phyloP scores from a whole-genome alignment of 1,140 invertebrate species.

The Diorhabda elongata region DNA sequence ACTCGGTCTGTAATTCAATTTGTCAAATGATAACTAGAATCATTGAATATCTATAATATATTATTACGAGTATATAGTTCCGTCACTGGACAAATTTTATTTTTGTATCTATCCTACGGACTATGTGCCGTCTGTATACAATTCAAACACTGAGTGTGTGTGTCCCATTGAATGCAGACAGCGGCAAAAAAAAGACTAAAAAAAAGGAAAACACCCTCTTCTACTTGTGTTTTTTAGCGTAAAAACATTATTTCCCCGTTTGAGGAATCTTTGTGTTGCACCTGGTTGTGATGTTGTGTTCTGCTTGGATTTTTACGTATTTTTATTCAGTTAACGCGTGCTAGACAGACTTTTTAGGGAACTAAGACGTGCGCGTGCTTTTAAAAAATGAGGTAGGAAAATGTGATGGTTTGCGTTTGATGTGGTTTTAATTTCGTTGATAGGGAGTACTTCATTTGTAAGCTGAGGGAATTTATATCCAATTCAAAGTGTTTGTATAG shows the following conservation, averaged over 20 bases:
- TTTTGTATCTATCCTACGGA: constrained; percentile 5
- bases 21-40: too few relatives aligned
- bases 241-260: constrained; percentile 20
- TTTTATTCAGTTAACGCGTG: constrained; percentile 11
- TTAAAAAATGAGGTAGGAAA: constrained; percentile 13
- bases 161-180: constrained; percentile 11
- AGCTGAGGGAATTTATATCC: too few relatives aligned
- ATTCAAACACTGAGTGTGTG: constrained; percentile 15
- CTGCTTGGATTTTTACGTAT: constrained; percentile 17
- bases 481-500: too few relatives aligned
- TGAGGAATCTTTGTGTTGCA: constrained; percentile 19
- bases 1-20: too few relatives aligned
- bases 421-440: background rate
- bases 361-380: constrained; percentile 9
- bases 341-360: constrained; percentile 14
- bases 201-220: constrained; percentile 18
- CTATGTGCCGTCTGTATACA: constrained; percentile 13
- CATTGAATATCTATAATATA: too few relatives aligned
- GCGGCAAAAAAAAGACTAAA: constrained; percentile 14
- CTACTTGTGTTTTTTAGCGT: constrained; percentile 20
- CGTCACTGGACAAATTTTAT: constrained; percentile 3
- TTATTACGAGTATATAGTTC: background rate
- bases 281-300: constrained; percentile 12
- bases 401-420: background rate
- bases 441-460: background rate